These are phyloP conservation scores for Yponomeuta plumbellus DNA, from an alignment of 2,888 invertebrate genomes.

Conservation along the genomic window DNA sequence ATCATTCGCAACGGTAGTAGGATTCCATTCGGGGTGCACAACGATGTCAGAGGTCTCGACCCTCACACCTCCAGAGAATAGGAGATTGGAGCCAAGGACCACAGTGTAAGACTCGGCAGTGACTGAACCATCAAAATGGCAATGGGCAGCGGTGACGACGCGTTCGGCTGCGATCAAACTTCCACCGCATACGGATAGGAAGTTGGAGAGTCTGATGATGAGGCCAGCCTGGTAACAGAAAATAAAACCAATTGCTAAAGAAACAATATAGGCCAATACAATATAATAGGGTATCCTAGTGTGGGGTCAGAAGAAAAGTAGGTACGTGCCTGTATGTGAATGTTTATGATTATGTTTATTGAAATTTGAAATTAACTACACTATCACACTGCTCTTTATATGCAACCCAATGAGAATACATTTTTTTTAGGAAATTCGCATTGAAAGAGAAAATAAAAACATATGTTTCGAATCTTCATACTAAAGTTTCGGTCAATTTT, in stretches of 20 bases:
- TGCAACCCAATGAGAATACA: too few relatives aligned
- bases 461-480: too few relatives aligned
- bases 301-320: too few relatives aligned
- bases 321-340: too few relatives aligned
- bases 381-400: too few relatives aligned
- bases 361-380: too few relatives aligned
- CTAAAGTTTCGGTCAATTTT: too few relatives aligned
- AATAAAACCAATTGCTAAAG: neutral
- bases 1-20: constrained; percentile 36
- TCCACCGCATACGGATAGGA: constrained; percentile 37
- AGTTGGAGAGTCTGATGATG: constrained; percentile 29
- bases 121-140: constrained; percentile 35
- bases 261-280: too few relatives aligned
- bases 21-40: constrained; percentile 33
- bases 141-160: constrained; percentile 40
- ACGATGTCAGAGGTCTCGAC: constrained; percentile 11
- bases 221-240: constrained; percentile 40
- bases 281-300: too few relatives aligned
- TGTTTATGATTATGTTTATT: too few relatives aligned
- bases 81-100: constrained; percentile 37
- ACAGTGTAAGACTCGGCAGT: constrained; percentile 33
- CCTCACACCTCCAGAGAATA: constrained; percentile 34
- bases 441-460: too few relatives aligned
- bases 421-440: too few relatives aligned
- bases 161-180: constrained; percentile 33